Evolutionary conservation across 2,113 vertebrate genomes (phyloP).

Genomic region (Amphiprion ocellaris): DNA sequence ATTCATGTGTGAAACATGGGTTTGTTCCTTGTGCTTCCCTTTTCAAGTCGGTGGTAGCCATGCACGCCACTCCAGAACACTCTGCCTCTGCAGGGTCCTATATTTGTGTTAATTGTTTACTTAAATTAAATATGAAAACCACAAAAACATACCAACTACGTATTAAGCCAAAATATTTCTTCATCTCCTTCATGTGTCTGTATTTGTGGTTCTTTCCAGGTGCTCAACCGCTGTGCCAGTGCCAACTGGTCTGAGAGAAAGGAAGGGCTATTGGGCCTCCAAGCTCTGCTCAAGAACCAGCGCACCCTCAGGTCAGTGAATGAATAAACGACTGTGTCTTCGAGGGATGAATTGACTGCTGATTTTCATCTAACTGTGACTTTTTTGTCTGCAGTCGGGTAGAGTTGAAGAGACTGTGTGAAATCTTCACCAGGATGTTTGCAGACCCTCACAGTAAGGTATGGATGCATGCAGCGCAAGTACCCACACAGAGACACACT

Average conservation of each 20-base stretch:
- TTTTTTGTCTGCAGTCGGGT: slow-evolving; percentile 88
- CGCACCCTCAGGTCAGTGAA: slow-evolving; percentile 90
- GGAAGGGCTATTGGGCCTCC: slow-evolving; percentile 94
- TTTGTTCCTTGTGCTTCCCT: too few species aligned
- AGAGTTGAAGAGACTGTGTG: slow-evolving; percentile 97
- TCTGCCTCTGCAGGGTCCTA: too few species aligned
- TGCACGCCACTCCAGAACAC: too few species aligned
- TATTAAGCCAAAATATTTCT: too few species aligned
- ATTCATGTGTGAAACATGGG: too few species aligned
- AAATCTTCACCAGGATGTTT: slow-evolving; percentile 99
- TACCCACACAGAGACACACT: slow-evolving; percentile 21
- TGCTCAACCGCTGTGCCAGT: slow-evolving; percentile 96
- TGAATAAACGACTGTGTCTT: background rate
- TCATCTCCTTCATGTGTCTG: background rate
- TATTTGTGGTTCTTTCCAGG: slow-evolving; percentile 64
- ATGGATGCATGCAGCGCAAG: slow-evolving; percentile 72
- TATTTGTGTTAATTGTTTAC: too few species aligned
- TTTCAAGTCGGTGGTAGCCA: too few species aligned
- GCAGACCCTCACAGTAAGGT: slow-evolving; percentile 99
- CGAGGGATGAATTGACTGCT: background rate
- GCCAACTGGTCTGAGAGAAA: slow-evolving; percentile 98
- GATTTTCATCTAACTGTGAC: background rate
- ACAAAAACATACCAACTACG: too few species aligned
- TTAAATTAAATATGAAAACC: too few species aligned
- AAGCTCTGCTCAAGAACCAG: slow-evolving; percentile 94